These are phyloP conservation scores for Aphelenchoides besseyi DNA, from an alignment of 1,140 invertebrate species.

Conservation along the genomic window DNA sequence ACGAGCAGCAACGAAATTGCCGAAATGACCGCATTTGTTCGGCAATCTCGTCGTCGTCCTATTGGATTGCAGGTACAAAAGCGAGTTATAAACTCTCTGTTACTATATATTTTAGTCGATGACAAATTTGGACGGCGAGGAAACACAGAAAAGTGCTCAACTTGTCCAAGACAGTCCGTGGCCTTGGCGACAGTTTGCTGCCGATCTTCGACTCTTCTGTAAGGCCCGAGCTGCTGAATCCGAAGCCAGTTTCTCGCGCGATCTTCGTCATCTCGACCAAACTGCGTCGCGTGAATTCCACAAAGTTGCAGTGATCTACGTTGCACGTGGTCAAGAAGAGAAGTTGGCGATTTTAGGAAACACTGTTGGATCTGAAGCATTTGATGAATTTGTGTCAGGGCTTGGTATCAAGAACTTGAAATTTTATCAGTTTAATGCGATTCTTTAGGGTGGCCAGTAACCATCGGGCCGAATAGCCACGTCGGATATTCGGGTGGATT, in stretches of 20 bases:
- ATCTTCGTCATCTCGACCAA: conserved; percentile 54
- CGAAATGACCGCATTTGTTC: conserved; percentile 34
- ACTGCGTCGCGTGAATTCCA: conserved; percentile 81
- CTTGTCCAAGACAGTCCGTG: conserved; percentile 6
- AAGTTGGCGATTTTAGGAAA: conserved; percentile 58
- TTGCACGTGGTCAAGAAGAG: conserved; percentile 81
- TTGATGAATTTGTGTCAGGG: conserved; percentile 78
- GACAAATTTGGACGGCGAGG: not conserved
- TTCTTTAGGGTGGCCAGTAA: conserved; percentile 94
- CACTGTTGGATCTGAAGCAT: conserved; percentile 41
- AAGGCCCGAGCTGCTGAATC: conserved; percentile 17
- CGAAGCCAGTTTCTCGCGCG: conserved; percentile 45
- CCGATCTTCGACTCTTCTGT: conserved; percentile 40
- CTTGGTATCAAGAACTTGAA: too few relatives aligned
- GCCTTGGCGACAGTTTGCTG: conserved; percentile 39
- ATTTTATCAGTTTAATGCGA: too few relatives aligned
- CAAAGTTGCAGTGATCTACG: conserved; percentile 98
- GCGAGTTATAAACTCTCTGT: not conserved
- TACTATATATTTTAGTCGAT: not conserved
- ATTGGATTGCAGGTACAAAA: not conserved
- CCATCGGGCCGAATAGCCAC: conserved; percentile 82
- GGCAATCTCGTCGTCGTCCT: conserved; percentile 18
- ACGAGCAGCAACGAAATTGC: not conserved
- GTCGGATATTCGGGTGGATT: conserved; percentile 92
- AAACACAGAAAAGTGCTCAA: not conserved